Evolutionary conservation across 2,888 invertebrate species (phyloP), one percentile per base, ranked within the genome.

Genomic region (Hirtodrosophila histrioides): DNA sequence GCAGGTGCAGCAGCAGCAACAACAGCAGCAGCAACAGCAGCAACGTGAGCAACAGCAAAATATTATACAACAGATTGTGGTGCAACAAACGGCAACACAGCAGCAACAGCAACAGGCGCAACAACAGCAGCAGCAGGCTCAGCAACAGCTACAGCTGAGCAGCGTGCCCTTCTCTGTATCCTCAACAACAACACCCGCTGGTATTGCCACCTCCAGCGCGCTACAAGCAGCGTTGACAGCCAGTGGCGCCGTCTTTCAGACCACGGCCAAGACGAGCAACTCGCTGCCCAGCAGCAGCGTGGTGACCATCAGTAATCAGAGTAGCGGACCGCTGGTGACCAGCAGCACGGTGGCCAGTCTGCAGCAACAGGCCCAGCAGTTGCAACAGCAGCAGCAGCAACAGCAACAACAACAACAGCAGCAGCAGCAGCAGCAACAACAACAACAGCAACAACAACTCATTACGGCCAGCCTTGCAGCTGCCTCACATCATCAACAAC

Each of bases 391-490:
- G 5, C 83, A 83, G 9, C 78, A 73, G 29, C 78, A 83, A 6
- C 68, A 63, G 5, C 76, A 74, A 8, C 80, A 84, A 4, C 75
- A 75, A 4, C 80, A 83, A 0, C 78, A 78, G 0, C 69, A 93
- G 63, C 93, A 93, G 57, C 93, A 93, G 49, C 93, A 93, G 66
- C 93, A 92, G 40, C 93, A 93, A 44, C 93, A 93, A 1, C 80
- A 77, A 0, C 76, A 81, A 3, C 90, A 90, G 6, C 90, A 90
- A 10, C 89, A 91, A 33, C 91, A 91, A 12, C 64, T 84, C 2
- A 69, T 85, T 41, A 36, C 65, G 7, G 63, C 84, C 23, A 85
- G 55, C 27, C 73, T 83, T 29, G 74, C 69, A 11, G 74, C 71
- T 2, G 53, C 67, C 0, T 39, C 65, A 4, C 74, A 66, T 40